Conservation (phyloP, 1,140 invertebrate genomes). For the Episyrphus balteatus region DNA sequence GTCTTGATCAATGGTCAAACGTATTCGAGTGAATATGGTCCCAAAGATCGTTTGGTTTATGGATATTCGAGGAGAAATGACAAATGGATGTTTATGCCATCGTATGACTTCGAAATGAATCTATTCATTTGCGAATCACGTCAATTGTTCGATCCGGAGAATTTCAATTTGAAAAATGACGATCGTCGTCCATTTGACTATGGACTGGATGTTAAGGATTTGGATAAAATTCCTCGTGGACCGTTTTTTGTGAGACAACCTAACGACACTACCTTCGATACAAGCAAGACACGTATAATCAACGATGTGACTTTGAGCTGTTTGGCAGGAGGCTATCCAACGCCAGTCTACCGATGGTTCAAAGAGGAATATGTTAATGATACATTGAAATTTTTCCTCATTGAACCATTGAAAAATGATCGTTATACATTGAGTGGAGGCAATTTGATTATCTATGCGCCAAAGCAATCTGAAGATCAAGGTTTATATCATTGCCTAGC, state of each 20-base stretch:
- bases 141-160: conserved; percentile 53
- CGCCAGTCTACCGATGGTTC: conserved; percentile 85
- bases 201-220: conserved; percentile 63
- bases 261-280: conserved; percentile 68
- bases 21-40: conserved; percentile 20
- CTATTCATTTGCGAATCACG: conserved; percentile 85
- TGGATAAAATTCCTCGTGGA: conserved; percentile 67
- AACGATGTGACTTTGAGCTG: conserved; percentile 72
- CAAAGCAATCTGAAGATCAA: conserved; percentile 67
- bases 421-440: conserved; percentile 85
- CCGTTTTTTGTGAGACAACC: conserved; percentile 84
- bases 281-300: conserved; percentile 53
- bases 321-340: conserved; percentile 78
- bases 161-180: conserved; percentile 41
- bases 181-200: conserved; percentile 74
- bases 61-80: conserved; percentile 58
- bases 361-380: conserved; percentile 78
- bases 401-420: conserved; percentile 62
- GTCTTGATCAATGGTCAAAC: not conserved
- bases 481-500: conserved; percentile 88
- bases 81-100: conserved; percentile 73
- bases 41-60: conserved; percentile 47
- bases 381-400: conserved; percentile 51
- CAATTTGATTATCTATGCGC: conserved; percentile 76
- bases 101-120: conserved; percentile 60